Conservation (phyloP, 2,113 vertebrate species). For the Balaenoptera acutorostrata region DNA sequence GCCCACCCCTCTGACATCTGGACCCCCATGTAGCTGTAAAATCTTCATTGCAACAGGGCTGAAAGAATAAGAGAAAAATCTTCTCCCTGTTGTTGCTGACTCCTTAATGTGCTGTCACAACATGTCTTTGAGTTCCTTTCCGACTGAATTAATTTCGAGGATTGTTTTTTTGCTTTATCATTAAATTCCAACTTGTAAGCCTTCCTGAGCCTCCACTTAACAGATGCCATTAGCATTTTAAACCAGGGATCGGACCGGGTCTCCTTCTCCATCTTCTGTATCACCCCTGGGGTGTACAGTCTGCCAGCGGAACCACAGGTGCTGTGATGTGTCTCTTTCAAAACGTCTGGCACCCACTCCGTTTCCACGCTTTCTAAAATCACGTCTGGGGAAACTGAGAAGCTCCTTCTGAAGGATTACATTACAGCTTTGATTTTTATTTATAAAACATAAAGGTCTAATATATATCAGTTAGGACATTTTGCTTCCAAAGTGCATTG, state of each 20-base stretch:
- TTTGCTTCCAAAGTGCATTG: constrained; percentile 87
- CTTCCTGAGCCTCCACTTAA: background rate
- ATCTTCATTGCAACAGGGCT: background rate
- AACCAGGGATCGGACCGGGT: background rate
- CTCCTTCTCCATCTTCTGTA: background rate
- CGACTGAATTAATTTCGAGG: constrained; percentile 56
- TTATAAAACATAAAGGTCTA: constrained; percentile 88
- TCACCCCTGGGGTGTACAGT: background rate
- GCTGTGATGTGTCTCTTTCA: constrained; percentile 52
- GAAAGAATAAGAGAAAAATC: background rate
- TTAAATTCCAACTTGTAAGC: constrained; percentile 52
- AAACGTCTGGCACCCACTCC: constrained; percentile 51
- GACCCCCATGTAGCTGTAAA: background rate
- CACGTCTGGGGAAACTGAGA: constrained; percentile 77
- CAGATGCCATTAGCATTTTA: constrained; percentile 59
- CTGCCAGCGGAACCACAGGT: constrained; percentile 21
- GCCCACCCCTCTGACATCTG: background rate
- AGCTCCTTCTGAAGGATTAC: constrained; percentile 83
- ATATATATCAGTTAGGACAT: constrained; percentile 88
- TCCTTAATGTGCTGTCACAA: constrained; percentile 35
- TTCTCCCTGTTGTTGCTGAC: background rate
- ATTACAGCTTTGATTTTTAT: constrained; percentile 86
- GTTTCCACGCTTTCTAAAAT: constrained; percentile 76
- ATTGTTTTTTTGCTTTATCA: constrained; percentile 9
- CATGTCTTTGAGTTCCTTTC: constrained; percentile 10